A percentile compares a stretch with the other conserved stretches of the same genome.
These are phyloP conservation scores for Leptodirus hochenwartii DNA, from an alignment of 2,888 invertebrate genomes.

Conservation along the genomic window DNA sequence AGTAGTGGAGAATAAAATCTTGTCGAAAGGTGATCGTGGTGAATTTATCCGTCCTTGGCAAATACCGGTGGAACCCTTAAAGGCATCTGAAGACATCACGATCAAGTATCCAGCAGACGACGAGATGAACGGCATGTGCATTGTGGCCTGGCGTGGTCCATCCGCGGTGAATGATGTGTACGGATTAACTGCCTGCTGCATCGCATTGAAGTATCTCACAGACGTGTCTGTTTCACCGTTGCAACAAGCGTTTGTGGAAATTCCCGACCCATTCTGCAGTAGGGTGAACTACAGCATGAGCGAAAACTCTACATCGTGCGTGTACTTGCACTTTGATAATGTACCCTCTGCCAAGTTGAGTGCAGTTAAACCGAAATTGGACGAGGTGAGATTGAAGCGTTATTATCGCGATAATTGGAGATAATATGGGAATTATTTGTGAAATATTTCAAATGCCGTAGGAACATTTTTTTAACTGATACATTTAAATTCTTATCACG, in stretches of 20 bases:
- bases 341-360: slow-evolving; percentile 51
- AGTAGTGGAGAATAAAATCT: slow-evolving; percentile 57
- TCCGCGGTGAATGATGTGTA: slow-evolving; percentile 36
- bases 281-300: slow-evolving; percentile 50
- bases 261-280: slow-evolving; percentile 63
- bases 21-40: slow-evolving; percentile 35
- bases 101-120: slow-evolving; percentile 67
- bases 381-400: too few relatives aligned
- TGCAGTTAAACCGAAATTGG: slow-evolving; percentile 38
- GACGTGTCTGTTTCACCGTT: slow-evolving; percentile 77
- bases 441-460: too few relatives aligned
- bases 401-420: too few relatives aligned
- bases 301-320: slow-evolving; percentile 52
- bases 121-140: slow-evolving; percentile 61
- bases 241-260: slow-evolving; percentile 66
- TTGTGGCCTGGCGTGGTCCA: slow-evolving; percentile 69
- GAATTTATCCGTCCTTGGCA: slow-evolving; percentile 64
- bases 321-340: slow-evolving; percentile 55
- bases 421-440: too few relatives aligned
- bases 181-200: slow-evolving; percentile 41
- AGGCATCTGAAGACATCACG: slow-evolving; percentile 34
- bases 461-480: too few relatives aligned
- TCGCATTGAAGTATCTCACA: slow-evolving; percentile 64
- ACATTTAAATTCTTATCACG: too few relatives aligned
- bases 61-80: slow-evolving; percentile 41